These are phyloP conservation scores for Mimas tiliae DNA, from an alignment of 2,888 invertebrate species.

Conservation along the genomic window DNA sequence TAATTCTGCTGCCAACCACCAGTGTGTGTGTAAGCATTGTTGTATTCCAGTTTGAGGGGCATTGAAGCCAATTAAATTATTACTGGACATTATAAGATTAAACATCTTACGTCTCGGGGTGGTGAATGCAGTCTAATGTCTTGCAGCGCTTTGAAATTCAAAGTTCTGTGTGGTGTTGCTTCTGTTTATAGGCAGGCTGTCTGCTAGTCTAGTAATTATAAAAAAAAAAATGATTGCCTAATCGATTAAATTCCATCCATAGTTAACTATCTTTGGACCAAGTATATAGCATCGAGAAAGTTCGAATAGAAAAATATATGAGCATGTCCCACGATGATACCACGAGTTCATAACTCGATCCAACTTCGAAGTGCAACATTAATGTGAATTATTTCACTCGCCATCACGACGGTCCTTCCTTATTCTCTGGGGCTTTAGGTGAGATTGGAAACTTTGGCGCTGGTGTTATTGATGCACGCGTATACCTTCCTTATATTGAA, in stretches of 20 bases:
- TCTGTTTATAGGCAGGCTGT: no score
- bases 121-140: no score
- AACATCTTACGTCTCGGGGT: no score
- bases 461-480: neutral
- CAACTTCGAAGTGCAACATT: slow-evolving; percentile 35
- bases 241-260: neutral
- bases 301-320: slow-evolving; percentile 4
- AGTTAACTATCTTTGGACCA: neutral
- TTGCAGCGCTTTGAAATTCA: no score
- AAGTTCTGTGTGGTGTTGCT: no score
- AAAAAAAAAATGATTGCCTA: no score
- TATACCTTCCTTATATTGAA: neutral
- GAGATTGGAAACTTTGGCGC: slow-evolving; percentile 18
- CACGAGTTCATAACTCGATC: slow-evolving; percentile 24
- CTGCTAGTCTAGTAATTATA: no score
- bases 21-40: no score
- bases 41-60: no score
- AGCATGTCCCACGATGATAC: slow-evolving; percentile 11
- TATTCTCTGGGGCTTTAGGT: slow-evolving; percentile 4
- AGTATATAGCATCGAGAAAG: neutral
- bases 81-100: no score
- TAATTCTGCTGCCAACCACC: no score
- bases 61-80: no score
- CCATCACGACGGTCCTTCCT: neutral
- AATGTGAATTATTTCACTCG: slow-evolving; percentile 21